phyloP scores from a whole-genome alignment of 2,113 vertebrate genomes.

The Sinocyclocheilus anophthalmus region DNA sequence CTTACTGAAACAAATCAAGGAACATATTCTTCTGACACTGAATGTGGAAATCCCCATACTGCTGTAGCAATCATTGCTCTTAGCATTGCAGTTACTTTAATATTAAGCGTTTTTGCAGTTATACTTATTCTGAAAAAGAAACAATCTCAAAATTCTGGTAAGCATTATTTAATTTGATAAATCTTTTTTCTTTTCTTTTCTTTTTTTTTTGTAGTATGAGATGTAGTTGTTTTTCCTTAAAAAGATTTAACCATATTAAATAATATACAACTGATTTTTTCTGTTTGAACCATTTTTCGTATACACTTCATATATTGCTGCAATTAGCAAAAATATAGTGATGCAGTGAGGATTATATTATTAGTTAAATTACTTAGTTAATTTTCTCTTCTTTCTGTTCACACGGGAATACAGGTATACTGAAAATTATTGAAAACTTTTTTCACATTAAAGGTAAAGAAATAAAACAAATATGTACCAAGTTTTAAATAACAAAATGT shows the following conservation, averaged over 20 bases:
- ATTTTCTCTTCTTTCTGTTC: neutral
- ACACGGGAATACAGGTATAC: neutral
- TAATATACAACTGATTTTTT: too few species aligned
- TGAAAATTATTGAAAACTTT: neutral
- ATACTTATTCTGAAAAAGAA: neutral
- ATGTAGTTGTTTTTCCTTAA: too few species aligned
- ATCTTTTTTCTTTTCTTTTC: too few species aligned
- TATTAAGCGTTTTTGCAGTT: neutral
- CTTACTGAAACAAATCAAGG: neutral
- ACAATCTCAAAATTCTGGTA: neutral
- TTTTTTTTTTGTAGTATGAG: too few species aligned
- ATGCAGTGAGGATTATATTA: neutral
- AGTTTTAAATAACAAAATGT: neutral
- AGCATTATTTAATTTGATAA: neutral
- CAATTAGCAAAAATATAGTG: too few species aligned
- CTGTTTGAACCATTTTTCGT: too few species aligned
- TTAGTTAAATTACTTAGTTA: too few species aligned
- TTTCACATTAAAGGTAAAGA: neutral
- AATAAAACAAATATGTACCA: neutral
- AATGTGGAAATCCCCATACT: neutral
- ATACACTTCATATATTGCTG: too few species aligned
- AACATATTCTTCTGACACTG: slow-evolving; percentile 6
- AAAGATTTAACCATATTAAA: too few species aligned
- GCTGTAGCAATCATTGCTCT: neutral
- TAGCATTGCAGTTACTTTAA: neutral